A percentile compares a stretch with the other conserved stretches of the same genome.
Evolutionary conservation across 2,113 vertebrate genomes (phyloP).

Genomic region (Martes martes): DNA sequence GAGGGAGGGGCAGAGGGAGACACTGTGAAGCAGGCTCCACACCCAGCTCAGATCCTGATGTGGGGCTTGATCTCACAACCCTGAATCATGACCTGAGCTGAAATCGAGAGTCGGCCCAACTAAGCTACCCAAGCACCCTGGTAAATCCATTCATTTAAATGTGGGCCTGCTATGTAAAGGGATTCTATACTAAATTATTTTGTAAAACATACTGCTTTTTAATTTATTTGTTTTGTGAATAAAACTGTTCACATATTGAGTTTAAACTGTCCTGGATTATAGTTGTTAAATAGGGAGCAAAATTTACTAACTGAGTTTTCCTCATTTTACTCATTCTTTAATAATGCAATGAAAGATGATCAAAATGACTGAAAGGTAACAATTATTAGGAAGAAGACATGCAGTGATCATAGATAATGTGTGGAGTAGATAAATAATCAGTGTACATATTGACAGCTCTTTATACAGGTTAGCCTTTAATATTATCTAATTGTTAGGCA

Average conservation of each 20-base stretch:
- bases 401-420: background rate
- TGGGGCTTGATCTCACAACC: background rate
- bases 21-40: background rate
- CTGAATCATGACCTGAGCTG: background rate
- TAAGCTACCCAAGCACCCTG: background rate
- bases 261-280: constrained; percentile 18
- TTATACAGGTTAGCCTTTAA: background rate
- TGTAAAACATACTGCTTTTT: background rate
- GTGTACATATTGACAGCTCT: background rate
- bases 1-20: background rate
- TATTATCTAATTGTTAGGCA: background rate
- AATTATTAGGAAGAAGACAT: background rate
- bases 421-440: background rate
- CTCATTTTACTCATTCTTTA: constrained; percentile 24
- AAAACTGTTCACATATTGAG: background rate
- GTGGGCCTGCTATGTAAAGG: background rate
- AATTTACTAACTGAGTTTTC: constrained; percentile 28
- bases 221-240: background rate
- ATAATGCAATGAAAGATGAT: background rate
- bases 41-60: background rate
- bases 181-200: constrained; percentile 16
- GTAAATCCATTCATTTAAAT: constrained; percentile 8
- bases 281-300: background rate
- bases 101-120: background rate
- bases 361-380: background rate